Percentiles rank a stretch among this genome's conserved stretches.
These are phyloP conservation scores for Ips nitidus DNA, from an alignment of 1,140 invertebrate species.

Conservation along the genomic window DNA sequence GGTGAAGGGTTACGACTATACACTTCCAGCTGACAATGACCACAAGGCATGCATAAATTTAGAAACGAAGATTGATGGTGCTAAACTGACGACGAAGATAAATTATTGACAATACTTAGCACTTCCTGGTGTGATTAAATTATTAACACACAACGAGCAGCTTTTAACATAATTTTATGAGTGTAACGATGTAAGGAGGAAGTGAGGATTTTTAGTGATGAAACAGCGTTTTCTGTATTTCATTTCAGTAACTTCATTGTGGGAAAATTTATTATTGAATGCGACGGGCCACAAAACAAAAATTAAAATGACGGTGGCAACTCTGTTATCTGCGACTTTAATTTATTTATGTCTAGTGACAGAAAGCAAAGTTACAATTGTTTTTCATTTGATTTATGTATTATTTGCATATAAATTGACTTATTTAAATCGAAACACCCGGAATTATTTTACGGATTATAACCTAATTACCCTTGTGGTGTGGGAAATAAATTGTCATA, in stretches of 20 bases:
- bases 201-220: no score
- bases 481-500: no score
- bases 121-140: slow-evolving; percentile 21
- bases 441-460: slow-evolving; percentile 8
- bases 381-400: slow-evolving; percentile 34
- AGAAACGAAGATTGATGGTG: slow-evolving; percentile 29
- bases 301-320: slow-evolving; percentile 22
- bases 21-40: slow-evolving; percentile 9
- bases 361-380: slow-evolving; percentile 34
- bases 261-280: slow-evolving; percentile 2
- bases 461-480: neutral
- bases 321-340: slow-evolving; percentile 28
- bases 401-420: slow-evolving; percentile 34
- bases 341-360: slow-evolving; percentile 26
- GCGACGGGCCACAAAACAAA: slow-evolving; percentile 1
- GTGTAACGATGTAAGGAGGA: neutral
- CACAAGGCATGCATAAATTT: slow-evolving; percentile 30
- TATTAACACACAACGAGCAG: slow-evolving; percentile 14
- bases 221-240: neutral
- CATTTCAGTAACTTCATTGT: neutral
- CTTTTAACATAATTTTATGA: slow-evolving; percentile 15
- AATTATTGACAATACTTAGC: slow-evolving; percentile 33
- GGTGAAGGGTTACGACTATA: slow-evolving; percentile 2
- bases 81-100: slow-evolving; percentile 29
- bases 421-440: slow-evolving; percentile 19